Evolutionary conservation across 2,113 vertebrate genomes (phyloP).

Genomic region (Cottus gobio): DNA sequence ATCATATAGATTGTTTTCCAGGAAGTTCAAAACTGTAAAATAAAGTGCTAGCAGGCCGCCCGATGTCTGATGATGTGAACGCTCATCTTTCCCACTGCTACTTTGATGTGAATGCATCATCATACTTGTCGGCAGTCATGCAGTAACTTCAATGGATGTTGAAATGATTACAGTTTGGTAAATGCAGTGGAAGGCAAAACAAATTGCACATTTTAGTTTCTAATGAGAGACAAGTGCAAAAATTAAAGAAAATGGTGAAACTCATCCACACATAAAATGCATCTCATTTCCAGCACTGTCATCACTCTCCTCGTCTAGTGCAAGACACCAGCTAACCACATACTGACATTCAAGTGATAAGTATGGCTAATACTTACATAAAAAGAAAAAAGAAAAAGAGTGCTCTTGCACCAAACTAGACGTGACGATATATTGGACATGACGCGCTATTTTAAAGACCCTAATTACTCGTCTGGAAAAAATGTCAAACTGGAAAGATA

Average conservation of each 20-base stretch:
- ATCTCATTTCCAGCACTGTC: constrained; percentile 21
- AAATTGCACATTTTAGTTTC: not conserved
- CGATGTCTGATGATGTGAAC: not conserved
- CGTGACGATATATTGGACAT: constrained; percentile 36
- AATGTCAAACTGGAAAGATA: constrained; percentile 39
- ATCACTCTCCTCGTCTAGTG: not conserved
- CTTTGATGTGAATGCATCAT: not conserved
- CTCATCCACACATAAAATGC: constrained; percentile 19
- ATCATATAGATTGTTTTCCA: not conserved
- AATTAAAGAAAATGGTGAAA: not conserved
- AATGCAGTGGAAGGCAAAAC: not conserved
- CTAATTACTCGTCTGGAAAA: constrained; percentile 58
- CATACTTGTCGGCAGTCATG: not conserved
- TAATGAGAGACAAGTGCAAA: constrained; percentile 10
- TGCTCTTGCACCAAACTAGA: constrained; percentile 20
- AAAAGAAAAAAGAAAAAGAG: no score
- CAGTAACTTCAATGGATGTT: not conserved
- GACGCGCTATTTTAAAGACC: constrained; percentile 51
- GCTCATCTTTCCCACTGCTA: not conserved
- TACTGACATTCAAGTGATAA: constrained; percentile 4
- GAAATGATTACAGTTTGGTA: not conserved
- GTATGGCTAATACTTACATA: constrained; percentile 8
- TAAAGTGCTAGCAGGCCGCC: not conserved
- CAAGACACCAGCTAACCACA: constrained; percentile 24
- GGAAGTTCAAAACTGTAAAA: not conserved